A percentile compares a stretch with the other conserved stretches of the same genome.
Evolutionary conservation across 1,140 invertebrate species (phyloP).

Genomic region (Procambarus virginalis): DNA sequence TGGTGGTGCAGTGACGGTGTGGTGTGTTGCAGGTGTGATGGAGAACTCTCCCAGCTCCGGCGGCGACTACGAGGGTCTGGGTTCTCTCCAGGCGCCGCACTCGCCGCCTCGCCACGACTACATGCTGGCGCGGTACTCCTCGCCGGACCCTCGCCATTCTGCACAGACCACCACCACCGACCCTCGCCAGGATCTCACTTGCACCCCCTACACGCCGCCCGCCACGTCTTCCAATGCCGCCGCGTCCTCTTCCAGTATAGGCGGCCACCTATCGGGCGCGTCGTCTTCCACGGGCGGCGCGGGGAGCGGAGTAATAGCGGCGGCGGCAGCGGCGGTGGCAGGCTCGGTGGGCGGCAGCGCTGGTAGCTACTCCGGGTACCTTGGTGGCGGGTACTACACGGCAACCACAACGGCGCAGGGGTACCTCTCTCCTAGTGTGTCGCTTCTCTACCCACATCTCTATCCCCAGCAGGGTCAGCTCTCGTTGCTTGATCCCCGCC

Average conservation of each 20-base stretch:
- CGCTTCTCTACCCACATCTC: constrained; percentile 51
- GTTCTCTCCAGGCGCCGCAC: constrained; percentile 28
- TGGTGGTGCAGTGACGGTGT: neutral
- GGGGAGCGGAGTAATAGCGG: constrained; percentile 20
- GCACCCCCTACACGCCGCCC: constrained; percentile 55
- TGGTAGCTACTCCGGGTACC: constrained; percentile 47
- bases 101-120: constrained; percentile 59
- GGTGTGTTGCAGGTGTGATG: constrained; percentile 48
- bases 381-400: constrained; percentile 48
- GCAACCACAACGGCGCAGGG: constrained; percentile 50
- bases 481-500: constrained; percentile 47
- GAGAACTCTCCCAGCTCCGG: constrained; percentile 59
- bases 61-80: constrained; percentile 60
- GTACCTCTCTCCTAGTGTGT: constrained; percentile 55
- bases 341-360: constrained; percentile 39
- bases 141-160: constrained; percentile 48
- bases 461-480: constrained; percentile 60
- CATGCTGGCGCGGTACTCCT: constrained; percentile 54
- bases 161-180: constrained; percentile 25
- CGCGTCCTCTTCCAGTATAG: constrained; percentile 33
- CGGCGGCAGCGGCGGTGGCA: constrained; percentile 45
- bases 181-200: constrained; percentile 55
- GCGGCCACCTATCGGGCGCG: constrained; percentile 38
- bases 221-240: constrained; percentile 49
- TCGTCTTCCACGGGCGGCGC: constrained; percentile 52